Evolutionary conservation across 1,140 invertebrate species (phyloP).

Genomic region (Magallana angulata): DNA sequence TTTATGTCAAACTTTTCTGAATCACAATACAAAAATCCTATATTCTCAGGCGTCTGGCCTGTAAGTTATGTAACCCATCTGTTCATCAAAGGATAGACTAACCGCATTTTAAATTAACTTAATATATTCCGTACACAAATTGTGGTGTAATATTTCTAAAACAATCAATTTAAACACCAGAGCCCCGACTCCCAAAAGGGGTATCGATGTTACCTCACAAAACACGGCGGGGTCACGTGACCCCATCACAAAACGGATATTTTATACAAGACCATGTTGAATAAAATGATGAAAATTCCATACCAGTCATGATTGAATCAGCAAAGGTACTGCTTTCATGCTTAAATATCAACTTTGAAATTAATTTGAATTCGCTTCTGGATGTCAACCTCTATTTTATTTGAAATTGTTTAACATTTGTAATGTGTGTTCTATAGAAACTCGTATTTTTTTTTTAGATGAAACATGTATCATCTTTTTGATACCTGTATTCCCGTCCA

Average conservation of each 20-base stretch:
- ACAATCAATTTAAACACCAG: not conserved
- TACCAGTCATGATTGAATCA: too few relatives aligned
- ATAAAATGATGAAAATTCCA: not conserved
- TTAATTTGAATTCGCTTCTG: too few relatives aligned
- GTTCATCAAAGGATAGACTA: not conserved
- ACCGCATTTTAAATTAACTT: slow-evolving; percentile 1
- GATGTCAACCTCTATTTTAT: too few relatives aligned
- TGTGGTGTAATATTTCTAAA: not conserved
- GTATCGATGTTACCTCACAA: not conserved
- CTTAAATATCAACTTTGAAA: too few relatives aligned
- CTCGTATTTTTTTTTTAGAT: too few relatives aligned
- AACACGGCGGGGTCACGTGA: not conserved
- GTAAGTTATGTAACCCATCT: not conserved
- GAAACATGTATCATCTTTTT: too few relatives aligned
- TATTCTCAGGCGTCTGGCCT: not conserved
- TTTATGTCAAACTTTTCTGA: not conserved
- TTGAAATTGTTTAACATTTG: too few relatives aligned
- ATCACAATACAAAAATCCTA: not conserved
- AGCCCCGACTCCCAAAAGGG: not conserved
- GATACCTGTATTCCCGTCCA: too few relatives aligned
- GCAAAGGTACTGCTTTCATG: too few relatives aligned
- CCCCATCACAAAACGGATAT: not conserved
- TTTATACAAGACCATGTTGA: not conserved
- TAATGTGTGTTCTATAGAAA: too few relatives aligned
- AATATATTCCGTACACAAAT: not conserved